Evolutionary conservation across 2,797 vertebrate genomes (phyloP), one percentile per base, ranked within the genome.

Genomic region (Artibeus lituratus): DNA sequence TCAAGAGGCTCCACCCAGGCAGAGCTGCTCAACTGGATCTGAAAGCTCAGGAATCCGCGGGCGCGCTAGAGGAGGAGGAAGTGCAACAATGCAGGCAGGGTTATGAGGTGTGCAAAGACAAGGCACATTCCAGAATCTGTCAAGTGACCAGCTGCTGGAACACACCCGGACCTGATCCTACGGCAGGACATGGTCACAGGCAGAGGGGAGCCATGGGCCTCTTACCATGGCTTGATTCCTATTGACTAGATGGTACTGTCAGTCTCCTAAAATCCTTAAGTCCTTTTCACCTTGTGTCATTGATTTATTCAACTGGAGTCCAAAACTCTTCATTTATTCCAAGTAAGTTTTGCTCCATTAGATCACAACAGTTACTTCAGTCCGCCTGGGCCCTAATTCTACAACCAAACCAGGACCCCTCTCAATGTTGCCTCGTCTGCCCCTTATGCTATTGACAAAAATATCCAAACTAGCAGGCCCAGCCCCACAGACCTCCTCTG

Each of bases 311-410:
- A 82, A 70, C 47, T 12, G 9, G 90, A 78, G 35, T 70, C 53
- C 57, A 80, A 69, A 88, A 76, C 69, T 86, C 91, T 69, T 22
- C 11, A 47, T 51, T 55, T 53, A 80, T 35, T 42, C n/a, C 2
- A 65, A 80, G 74, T 67, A 55, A 19, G 49, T 76, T 55, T 82
- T 16, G 19, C 47, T 24, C 47, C 70, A 37, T 35, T 65, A 82
- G 21, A 78, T 73, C 49, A 26, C 69, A 22, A 57, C 51, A 24
- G 42, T 90, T 57, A 59, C 29, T 82, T 93, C 62, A 24, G 8
- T 26, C 70, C 47, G 57, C 73, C 83, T 94, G 44, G 51, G 51
- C 49, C 77, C 32, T 70, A 35, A 35, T 94, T 94, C 72, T 81
- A 55, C 29, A 73, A 62, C 87, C 44, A 49, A 57, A 16, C 14